phyloP scores from a whole-genome alignment of 2,113 vertebrate species.

The Mus spicilegus region DNA sequence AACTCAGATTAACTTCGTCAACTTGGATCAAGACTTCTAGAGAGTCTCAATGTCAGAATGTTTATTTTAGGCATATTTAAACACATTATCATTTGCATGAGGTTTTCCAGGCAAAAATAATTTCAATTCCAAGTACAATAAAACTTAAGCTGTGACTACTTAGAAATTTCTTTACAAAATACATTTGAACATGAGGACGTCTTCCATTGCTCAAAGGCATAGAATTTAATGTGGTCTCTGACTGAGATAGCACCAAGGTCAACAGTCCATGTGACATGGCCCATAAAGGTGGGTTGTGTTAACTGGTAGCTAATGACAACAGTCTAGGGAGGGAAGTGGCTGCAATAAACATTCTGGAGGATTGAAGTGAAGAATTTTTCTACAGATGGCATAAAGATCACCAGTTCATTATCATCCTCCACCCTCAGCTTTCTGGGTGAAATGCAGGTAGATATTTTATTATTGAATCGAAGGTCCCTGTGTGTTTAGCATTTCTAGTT shows the following conservation, averaged over 20 bases:
- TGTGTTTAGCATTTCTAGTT: background rate
- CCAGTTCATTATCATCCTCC: background rate
- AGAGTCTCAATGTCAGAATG: background rate
- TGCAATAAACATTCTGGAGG: background rate
- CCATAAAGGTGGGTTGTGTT: background rate
- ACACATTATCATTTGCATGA: background rate
- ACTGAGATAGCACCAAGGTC: background rate
- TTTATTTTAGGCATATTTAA: background rate
- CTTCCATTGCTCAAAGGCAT: background rate
- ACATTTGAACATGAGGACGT: background rate
- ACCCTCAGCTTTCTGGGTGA: background rate
- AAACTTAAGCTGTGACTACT: background rate
- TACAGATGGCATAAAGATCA: background rate
- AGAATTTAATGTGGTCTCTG: background rate
- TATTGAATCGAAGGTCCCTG: background rate
- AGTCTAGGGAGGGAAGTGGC: background rate
- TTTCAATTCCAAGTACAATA: background rate
- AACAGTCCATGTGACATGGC: background rate
- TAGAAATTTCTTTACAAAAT: background rate
- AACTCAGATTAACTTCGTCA: background rate
- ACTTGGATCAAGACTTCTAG: background rate
- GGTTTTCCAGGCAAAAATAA: background rate
- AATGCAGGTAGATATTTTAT: background rate
- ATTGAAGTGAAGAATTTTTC: background rate
- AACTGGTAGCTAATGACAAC: background rate